Conservation (phyloP, 23 tunicate species). For the Halocynthia roretzi region DNA sequence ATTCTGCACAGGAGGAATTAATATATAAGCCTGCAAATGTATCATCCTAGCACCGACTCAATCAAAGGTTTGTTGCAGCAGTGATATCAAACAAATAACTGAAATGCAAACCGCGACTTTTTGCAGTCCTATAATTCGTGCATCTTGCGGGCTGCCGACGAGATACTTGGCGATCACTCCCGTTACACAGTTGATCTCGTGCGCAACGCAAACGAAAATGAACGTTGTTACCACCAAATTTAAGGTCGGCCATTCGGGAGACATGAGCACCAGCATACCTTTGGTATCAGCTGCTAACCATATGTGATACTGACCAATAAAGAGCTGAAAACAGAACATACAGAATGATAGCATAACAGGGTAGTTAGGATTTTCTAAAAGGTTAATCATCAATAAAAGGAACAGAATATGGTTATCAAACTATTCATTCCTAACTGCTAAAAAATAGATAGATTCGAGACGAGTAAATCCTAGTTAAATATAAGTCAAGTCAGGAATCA, state of each 20-base stretch:
- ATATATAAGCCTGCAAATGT: not conserved
- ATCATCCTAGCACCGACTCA: not conserved
- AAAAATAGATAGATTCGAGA: too few relatives aligned
- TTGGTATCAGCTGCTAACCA: slow-evolving; percentile 83
- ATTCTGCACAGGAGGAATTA: too few relatives aligned
- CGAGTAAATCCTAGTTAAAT: too few relatives aligned
- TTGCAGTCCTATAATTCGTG: not conserved
- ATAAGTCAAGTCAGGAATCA: too few relatives aligned
- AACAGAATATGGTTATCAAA: too few relatives aligned
- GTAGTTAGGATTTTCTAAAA: too few relatives aligned
- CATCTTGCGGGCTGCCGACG: slow-evolving; percentile 33
- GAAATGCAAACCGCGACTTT: not conserved
- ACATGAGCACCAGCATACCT: slow-evolving; percentile 57
- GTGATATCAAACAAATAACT: slow-evolving; percentile 7
- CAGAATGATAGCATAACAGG: too few relatives aligned
- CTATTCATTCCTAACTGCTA: too few relatives aligned
- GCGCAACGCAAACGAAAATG: slow-evolving; percentile 61
- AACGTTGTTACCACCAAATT: slow-evolving; percentile 62
- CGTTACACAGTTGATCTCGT: slow-evolving; percentile 57
- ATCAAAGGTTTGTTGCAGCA: not conserved
- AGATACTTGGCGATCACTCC: slow-evolving; percentile 44
- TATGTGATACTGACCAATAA: slow-evolving; percentile 80
- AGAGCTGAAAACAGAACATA: slow-evolving; percentile 36
- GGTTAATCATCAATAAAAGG: too few relatives aligned
- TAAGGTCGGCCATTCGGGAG: slow-evolving; percentile 60